Evolutionary conservation across 2,797 vertebrate species (phyloP).

Genomic region (Fundulus diaphanus): DNA sequence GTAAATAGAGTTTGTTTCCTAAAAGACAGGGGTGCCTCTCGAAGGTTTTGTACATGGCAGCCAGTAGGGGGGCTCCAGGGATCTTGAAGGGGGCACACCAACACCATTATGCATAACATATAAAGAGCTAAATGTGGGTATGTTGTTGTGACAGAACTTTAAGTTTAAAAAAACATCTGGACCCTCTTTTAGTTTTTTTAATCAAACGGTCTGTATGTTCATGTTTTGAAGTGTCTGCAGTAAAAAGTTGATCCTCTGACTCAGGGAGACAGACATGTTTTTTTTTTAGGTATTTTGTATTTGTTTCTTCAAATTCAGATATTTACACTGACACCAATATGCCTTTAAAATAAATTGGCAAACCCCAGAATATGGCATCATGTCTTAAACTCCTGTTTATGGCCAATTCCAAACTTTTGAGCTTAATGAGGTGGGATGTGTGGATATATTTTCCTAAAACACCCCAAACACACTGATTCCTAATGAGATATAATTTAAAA

Average conservation of each 20-base stretch:
- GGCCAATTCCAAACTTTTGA: neutral
- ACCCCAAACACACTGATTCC: neutral
- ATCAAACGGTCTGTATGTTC: neutral
- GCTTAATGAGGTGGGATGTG: neutral
- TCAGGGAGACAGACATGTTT: neutral
- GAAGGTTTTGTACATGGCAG: too few relatives aligned
- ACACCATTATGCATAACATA: neutral
- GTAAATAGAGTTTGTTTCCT: neutral
- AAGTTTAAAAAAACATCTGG: neutral
- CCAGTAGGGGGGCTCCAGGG: too few relatives aligned
- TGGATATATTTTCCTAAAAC: neutral
- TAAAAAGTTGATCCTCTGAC: neutral
- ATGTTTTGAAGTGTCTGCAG: neutral
- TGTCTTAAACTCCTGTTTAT: neutral
- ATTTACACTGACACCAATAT: neutral
- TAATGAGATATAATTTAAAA: neutral
- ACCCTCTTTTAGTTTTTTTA: neutral
- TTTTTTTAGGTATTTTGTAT: too few relatives aligned
- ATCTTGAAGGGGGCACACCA: too few relatives aligned
- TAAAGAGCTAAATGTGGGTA: neutral
- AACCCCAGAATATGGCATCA: neutral
- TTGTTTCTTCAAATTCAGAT: neutral
- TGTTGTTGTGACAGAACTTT: neutral
- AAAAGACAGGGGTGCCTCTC: neutral
- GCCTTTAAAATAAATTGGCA: neutral